Conservation (phyloP, 2,113 vertebrate genomes). For the Amphiprion ocellaris region DNA sequence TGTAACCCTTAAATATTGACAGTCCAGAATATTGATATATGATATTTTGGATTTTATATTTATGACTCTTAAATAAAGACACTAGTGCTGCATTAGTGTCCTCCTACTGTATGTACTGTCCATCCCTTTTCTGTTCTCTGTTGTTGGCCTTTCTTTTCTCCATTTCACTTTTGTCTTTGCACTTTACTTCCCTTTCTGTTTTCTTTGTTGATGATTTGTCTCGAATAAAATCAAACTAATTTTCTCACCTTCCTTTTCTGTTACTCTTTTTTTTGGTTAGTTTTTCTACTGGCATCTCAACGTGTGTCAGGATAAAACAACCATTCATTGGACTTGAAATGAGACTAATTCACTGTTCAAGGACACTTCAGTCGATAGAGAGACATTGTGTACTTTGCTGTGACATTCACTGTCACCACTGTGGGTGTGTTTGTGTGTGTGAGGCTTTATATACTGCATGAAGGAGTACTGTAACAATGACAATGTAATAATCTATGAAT, state of each 20-base stretch:
- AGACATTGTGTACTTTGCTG: background rate
- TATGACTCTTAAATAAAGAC: background rate
- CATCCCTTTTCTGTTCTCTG: conserved; percentile 5
- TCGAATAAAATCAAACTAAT: conserved; percentile 77
- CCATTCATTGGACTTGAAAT: conserved; percentile 35
- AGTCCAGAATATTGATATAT: background rate
- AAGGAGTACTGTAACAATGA: no score
- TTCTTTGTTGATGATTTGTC: conserved; percentile 32
- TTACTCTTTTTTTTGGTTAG: conserved; percentile 47
- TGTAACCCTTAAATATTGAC: background rate
- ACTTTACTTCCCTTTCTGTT: conserved; percentile 47
- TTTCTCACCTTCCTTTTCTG: conserved; percentile 57
- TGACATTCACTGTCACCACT: background rate
- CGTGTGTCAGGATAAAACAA: conserved; percentile 4
- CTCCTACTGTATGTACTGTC: conserved; percentile 1
- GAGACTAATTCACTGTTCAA: background rate
- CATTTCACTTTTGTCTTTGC: conserved; percentile 37
- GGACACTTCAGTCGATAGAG: background rate
- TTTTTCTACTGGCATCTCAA: conserved; percentile 20
- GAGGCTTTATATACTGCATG: no score
- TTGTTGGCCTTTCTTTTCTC: conserved; percentile 30
- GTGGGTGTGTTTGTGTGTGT: background rate
- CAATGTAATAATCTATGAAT: no score
- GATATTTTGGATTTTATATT: background rate
- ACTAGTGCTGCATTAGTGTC: background rate